Evolutionary conservation across 1,140 invertebrate genomes (phyloP).

Genomic region (Drosophila trapezifrons): DNA sequence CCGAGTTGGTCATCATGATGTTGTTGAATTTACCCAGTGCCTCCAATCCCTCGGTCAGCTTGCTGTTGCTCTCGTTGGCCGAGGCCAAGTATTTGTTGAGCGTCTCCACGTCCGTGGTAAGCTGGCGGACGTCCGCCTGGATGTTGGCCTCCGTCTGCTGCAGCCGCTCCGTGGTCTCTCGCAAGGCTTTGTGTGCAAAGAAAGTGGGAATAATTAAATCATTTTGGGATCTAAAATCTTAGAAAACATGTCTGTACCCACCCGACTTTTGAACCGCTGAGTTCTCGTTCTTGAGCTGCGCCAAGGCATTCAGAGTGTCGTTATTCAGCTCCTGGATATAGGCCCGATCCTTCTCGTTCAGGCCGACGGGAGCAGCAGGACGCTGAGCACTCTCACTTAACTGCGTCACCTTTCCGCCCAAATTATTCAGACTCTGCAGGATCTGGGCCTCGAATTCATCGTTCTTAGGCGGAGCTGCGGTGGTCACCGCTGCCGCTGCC

Average conservation of each 20-base stretch:
- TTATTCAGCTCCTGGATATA: slow-evolving; percentile 79
- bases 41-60: slow-evolving; percentile 85
- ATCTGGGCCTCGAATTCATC: slow-evolving; percentile 72
- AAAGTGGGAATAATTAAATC: no score
- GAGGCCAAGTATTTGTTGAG: slow-evolving; percentile 85
- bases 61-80: slow-evolving; percentile 86
- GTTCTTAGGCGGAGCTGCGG: slow-evolving; percentile 62
- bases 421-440: slow-evolving; percentile 41
- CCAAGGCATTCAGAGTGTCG: slow-evolving; percentile 72
- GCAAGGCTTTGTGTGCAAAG: slow-evolving; percentile 42
- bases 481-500: slow-evolving; percentile 25
- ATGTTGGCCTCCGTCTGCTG: slow-evolving; percentile 74
- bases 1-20: slow-evolving; percentile 92
- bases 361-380: slow-evolving; percentile 36
- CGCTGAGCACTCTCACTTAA: slow-evolving; percentile 41
- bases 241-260: slow-evolving; percentile 11
- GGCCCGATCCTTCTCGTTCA: slow-evolving; percentile 62
- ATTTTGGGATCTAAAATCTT: background rate
- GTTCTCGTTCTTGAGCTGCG: slow-evolving; percentile 60
- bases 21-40: slow-evolving; percentile 90
- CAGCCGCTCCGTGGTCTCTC: slow-evolving; percentile 83
- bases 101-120: slow-evolving; percentile 83
- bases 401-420: slow-evolving; percentile 53
- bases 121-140: slow-evolving; percentile 73
- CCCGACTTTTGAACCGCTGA: slow-evolving; percentile 60